phyloP scores from a whole-genome alignment of 2,888 invertebrate genomes.

The Tanytarsus gracilentus region DNA sequence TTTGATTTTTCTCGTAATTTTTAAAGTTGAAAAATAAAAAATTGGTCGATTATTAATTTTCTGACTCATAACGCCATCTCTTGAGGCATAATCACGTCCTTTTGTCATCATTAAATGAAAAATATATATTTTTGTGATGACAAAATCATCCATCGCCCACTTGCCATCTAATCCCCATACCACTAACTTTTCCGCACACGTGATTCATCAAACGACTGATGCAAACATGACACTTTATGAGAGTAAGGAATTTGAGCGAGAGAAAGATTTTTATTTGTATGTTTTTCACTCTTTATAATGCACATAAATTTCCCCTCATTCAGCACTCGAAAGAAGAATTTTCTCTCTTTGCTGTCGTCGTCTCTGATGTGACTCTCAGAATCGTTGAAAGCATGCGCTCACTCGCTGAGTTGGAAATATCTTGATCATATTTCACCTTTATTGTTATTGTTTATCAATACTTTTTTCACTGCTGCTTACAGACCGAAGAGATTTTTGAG shows the following conservation, averaged over 20 bases:
- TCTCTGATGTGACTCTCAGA: neutral
- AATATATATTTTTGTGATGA: neutral
- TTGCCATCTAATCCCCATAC: neutral
- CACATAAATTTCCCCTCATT: neutral
- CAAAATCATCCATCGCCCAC: neutral
- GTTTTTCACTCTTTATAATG: neutral
- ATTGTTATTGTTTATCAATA: constrained; percentile 25
- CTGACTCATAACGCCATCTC: neutral
- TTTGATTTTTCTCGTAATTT: no score
- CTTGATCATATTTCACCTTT: constrained; percentile 22
- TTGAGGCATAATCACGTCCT: neutral
- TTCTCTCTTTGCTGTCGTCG: neutral
- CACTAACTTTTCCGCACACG: neutral
- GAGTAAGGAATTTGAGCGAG: neutral
- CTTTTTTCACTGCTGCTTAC: constrained; percentile 2
- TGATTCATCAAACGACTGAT: neutral
- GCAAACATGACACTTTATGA: constrained; percentile 1
- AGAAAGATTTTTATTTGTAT: neutral
- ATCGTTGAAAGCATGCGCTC: constrained; percentile 13
- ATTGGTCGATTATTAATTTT: neutral
- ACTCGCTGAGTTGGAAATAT: neutral
- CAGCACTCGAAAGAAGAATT: neutral
- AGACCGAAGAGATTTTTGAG: neutral
- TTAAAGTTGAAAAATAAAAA: no score
- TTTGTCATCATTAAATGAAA: neutral